Evolutionary conservation across 2,113 vertebrate species (phyloP).

Genomic region (Brevimyrus niger): DNA sequence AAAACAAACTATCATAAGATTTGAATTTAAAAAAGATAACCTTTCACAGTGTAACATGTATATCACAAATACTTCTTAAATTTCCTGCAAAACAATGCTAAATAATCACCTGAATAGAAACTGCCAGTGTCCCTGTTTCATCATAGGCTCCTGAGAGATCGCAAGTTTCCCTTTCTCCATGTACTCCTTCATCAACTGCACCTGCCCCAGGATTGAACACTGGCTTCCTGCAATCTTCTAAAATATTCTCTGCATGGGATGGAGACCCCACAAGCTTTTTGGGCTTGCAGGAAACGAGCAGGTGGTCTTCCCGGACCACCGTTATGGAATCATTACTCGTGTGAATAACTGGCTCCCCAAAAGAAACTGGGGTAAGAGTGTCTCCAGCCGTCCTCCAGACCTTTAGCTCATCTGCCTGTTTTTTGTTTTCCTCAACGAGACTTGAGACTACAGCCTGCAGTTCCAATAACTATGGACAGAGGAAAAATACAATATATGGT

Average conservation of each 20-base stretch:
- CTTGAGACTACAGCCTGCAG: slow-evolving; percentile 44
- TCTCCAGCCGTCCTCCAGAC: slow-evolving; percentile 50
- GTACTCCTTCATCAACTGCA: background rate
- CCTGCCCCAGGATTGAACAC: background rate
- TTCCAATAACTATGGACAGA: slow-evolving; percentile 50
- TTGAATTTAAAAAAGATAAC: background rate
- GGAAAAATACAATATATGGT: background rate
- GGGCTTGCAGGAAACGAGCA: slow-evolving; percentile 51
- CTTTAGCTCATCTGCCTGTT: slow-evolving; percentile 53
- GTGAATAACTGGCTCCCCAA: slow-evolving; percentile 19
- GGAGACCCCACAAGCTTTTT: slow-evolving; percentile 39
- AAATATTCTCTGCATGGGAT: slow-evolving; percentile 39
- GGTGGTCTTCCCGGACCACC: slow-evolving; percentile 50
- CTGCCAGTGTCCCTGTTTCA: background rate
- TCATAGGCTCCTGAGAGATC: slow-evolving; percentile 24
- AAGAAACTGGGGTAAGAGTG: slow-evolving; percentile 11
- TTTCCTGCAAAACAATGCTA: background rate
- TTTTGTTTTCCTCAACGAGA: slow-evolving; percentile 45
- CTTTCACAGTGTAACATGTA: background rate
- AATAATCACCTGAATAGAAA: background rate
- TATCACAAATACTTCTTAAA: background rate
- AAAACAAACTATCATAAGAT: background rate
- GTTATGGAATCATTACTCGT: slow-evolving; percentile 28
- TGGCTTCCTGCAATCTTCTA: background rate
- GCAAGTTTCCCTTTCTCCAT: background rate